Percentiles rank a stretch among this genome's conserved stretches.
Conservation (phyloP, 2,888 invertebrate genomes). For the Perizoma affinitatum region DNA sequence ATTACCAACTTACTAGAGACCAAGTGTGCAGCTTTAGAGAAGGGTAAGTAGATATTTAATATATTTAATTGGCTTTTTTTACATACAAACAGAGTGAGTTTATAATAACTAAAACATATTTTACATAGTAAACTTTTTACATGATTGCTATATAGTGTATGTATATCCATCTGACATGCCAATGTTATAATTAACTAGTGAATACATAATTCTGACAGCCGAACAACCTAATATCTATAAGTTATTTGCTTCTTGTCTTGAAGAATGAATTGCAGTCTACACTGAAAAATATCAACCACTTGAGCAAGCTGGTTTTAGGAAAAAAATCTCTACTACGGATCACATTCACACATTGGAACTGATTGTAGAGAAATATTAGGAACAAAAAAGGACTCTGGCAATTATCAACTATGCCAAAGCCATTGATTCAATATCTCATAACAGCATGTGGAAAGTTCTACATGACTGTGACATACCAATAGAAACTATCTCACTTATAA, state of each 20-base stretch:
- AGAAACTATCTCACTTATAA: background rate
- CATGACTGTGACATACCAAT: background rate
- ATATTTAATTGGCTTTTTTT: background rate
- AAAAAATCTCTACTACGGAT: background rate
- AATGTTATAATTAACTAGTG: no score
- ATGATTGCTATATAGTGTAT: no score
- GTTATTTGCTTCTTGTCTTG: background rate
- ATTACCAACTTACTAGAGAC: conserved; percentile 61
- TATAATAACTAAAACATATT: no score
- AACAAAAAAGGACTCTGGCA: background rate
- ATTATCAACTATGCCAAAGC: conserved; percentile 5
- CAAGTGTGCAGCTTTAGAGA: conserved; percentile 68
- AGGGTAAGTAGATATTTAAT: conserved; percentile 54
- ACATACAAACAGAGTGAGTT: no score
- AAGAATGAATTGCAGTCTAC: background rate
- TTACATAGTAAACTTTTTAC: no score
- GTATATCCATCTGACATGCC: no score
- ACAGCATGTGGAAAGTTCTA: conserved; percentile 1
- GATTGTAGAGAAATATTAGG: conserved; percentile 3
- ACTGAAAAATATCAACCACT: conserved; percentile 1
- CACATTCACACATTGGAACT: background rate
- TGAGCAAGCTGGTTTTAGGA: background rate
- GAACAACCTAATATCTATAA: background rate
- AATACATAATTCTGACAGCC: no score
- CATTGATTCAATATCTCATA: background rate